phyloP scores from a whole-genome alignment of 30 jellyfish, hydroid and myxozoan species.

The Pseudorhiza aurosa region DNA sequence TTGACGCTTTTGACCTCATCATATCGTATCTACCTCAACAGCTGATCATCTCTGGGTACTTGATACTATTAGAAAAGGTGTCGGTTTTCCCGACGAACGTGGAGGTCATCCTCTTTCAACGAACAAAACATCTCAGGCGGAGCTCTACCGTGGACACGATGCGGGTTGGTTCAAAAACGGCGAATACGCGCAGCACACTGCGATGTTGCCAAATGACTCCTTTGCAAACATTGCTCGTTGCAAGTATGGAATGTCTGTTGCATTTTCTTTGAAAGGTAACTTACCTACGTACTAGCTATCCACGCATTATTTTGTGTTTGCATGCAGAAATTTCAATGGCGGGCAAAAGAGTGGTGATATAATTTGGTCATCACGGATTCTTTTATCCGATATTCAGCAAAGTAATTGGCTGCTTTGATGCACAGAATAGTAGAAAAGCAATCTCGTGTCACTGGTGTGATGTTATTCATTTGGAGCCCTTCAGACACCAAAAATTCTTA shows the following conservation, averaged over 20 bases:
- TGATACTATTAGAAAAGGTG: not conserved
- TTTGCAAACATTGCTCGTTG: slow-evolving; percentile 21
- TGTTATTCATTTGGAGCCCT: too few relatives aligned
- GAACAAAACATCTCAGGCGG: not conserved
- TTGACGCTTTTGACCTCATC: slow-evolving; percentile 24
- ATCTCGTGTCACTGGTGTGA: too few relatives aligned
- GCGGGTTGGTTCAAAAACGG: not conserved
- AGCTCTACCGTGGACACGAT: slow-evolving; percentile 3
- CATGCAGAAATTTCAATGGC: too few relatives aligned
- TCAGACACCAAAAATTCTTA: too few relatives aligned
- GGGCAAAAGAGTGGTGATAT: too few relatives aligned
- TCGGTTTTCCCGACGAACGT: slow-evolving; percentile 18
- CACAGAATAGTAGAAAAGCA: too few relatives aligned
- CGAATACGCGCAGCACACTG: not conserved
- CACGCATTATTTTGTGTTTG: too few relatives aligned
- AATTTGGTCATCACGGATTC: too few relatives aligned
- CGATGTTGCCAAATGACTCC: slow-evolving; percentile 1
- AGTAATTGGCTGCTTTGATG: too few relatives aligned
- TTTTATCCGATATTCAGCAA: too few relatives aligned
- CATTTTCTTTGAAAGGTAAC: slow-evolving; percentile 29
- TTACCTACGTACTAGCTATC: too few relatives aligned
- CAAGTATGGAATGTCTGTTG: slow-evolving; percentile 47
- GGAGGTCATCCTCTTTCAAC: slow-evolving; percentile 5
- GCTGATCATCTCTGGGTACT: slow-evolving; percentile 54
- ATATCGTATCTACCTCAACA: slow-evolving; percentile 7